Evolutionary conservation across 2,888 invertebrate genomes (phyloP).

Genomic region (Antitype chi): DNA sequence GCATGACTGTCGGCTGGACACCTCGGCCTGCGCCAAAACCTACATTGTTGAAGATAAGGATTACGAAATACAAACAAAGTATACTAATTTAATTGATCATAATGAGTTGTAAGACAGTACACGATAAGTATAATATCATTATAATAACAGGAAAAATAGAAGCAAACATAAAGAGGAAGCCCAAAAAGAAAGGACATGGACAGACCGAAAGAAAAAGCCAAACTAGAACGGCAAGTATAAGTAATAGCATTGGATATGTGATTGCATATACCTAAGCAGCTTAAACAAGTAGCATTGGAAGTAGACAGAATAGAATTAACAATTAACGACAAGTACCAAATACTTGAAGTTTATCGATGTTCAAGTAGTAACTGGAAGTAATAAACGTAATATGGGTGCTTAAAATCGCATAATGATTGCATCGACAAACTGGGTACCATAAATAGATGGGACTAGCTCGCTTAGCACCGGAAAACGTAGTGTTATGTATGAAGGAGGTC

Average conservation of each 20-base stretch:
- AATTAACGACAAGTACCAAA: not conserved
- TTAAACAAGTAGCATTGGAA: not conserved
- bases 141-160: not conserved
- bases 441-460: slow-evolving; percentile 13
- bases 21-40: slow-evolving; percentile 2
- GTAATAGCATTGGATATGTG: not conserved
- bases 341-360: slow-evolving; percentile 6
- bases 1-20: slow-evolving; percentile 33
- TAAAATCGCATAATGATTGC: slow-evolving; percentile 24
- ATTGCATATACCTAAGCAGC: not conserved
- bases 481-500: slow-evolving; percentile 13
- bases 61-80: slow-evolving; percentile 34
- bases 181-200: not conserved
- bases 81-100: not conserved
- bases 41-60: slow-evolving; percentile 30
- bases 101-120: not conserved
- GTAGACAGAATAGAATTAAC: not conserved
- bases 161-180: not conserved
- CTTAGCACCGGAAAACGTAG: slow-evolving; percentile 9
- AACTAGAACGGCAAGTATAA: not conserved
- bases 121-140: not conserved
- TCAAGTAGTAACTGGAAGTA: slow-evolving; percentile 10
- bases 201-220: too few relatives aligned
- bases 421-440: slow-evolving; percentile 5
- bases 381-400: slow-evolving; percentile 6